Evolutionary conservation across 2,888 invertebrate species (phyloP), one percentile per base, ranked within the genome.

Genomic region (Camponotus fellah): DNA sequence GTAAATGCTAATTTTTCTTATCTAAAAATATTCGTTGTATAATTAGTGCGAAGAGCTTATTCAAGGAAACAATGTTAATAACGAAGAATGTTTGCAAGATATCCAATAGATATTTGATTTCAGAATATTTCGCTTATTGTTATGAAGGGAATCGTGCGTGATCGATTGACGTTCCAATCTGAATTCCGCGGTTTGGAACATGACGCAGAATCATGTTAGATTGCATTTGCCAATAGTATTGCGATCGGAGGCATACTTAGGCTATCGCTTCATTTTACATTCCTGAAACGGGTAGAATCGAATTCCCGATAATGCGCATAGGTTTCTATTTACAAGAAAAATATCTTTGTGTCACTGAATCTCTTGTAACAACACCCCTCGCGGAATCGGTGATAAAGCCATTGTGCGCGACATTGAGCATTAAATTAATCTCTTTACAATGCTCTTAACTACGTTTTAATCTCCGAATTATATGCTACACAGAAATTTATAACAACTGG

Each of bases 201-300:
- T 40, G n/a, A 53, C 68, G 40, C 5, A n/a, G 77, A 66, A 56
- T 56, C 40, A 32, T 66, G 43, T 69, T 53, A 58, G 56, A 77
- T 77, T 69, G 56, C n/a, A 32, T 34, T 32, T 21, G n/a, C 43
- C 53, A 76, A 65, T 76, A 66, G 32, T 77, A 69, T 58, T 43
- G 58, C 37, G 21, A 43, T 77, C 14, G 69, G 17, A 26, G 10
- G 56, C 4, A n/a, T n/a, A 56, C 69, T 77, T 58, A 69, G 40
- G 56, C 53, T 3, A 6, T 66, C 53, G 49, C 37, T 58, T 69
- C 32, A n/a, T 34, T 68, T 77, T 68, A 71, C 43, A 80, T 37
- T 80, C 2, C 43, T 71, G 17, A 69, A 79, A 69, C 34, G 14
- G 60, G 37, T 6, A 17, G 12, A 46, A 62, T 72, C 58, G 69